Evolutionary conservation across 2,888 invertebrate genomes (phyloP).

Genomic region (Yponomeuta evonymella): DNA sequence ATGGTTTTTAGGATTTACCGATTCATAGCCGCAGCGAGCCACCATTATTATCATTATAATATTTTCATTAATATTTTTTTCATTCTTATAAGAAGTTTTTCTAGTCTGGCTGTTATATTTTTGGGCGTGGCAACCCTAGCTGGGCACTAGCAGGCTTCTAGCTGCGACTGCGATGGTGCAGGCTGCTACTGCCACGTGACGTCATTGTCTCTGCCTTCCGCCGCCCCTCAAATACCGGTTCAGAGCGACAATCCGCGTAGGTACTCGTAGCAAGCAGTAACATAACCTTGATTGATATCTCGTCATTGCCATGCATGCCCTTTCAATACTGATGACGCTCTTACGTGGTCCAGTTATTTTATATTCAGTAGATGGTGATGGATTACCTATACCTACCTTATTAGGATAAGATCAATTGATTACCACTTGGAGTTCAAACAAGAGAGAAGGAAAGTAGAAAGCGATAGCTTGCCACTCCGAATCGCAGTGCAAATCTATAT

Average conservation of each 20-base stretch:
- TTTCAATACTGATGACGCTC: background rate
- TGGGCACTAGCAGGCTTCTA: slow-evolving; percentile 32
- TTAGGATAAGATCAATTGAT: background rate
- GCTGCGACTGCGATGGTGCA: slow-evolving; percentile 23
- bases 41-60: too few species aligned
- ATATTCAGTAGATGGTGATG: background rate
- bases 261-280: background rate
- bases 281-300: slow-evolving; percentile 19
- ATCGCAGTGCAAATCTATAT: too few species aligned
- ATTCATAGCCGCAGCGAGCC: too few species aligned
- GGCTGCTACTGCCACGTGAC: slow-evolving; percentile 18
- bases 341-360: background rate
- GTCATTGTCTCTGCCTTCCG: slow-evolving; percentile 27
- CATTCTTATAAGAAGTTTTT: too few species aligned
- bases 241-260: slow-evolving; percentile 12
- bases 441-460: too few species aligned
- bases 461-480: too few species aligned
- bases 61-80: too few species aligned
- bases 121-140: too few species aligned
- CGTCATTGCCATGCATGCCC: slow-evolving; percentile 4
- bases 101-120: too few species aligned
- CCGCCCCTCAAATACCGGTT: slow-evolving; percentile 11
- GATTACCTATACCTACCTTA: background rate
- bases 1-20: too few species aligned
- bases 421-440: background rate